These are phyloP conservation scores for Chaetura pelagica DNA, from an alignment of 2,113 vertebrate species.

Conservation along the genomic window DNA sequence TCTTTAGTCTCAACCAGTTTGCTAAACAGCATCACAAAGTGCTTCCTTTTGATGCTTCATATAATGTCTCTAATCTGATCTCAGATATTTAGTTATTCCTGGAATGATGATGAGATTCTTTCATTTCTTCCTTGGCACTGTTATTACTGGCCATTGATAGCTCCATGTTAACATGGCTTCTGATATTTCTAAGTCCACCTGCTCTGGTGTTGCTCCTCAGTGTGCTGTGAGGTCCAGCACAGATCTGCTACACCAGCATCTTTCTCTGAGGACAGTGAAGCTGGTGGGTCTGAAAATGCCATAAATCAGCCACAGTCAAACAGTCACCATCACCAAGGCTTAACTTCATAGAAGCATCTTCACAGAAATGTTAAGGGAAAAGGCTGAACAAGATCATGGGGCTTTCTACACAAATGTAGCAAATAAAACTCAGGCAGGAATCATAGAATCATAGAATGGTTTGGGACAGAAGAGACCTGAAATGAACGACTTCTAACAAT, in stretches of 20 bases:
- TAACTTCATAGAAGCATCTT: not conserved
- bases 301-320: not conserved
- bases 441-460: too few species aligned
- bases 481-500: not conserved
- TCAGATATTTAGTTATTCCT: not conserved
- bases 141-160: not conserved
- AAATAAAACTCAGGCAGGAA: not conserved
- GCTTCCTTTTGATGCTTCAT: not conserved
- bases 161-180: not conserved
- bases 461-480: too few species aligned
- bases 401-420: not conserved
- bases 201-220: not conserved
- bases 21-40: not conserved
- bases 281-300: not conserved
- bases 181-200: accelerated
- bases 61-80: not conserved
- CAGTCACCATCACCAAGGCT: not conserved
- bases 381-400: not conserved
- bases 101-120: not conserved
- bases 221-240: not conserved
- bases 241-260: not conserved
- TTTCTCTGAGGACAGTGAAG: not conserved
- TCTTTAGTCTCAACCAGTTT: not conserved
- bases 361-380: not conserved
- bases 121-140: not conserved